These are phyloP conservation scores for Neosalanx taihuensis DNA, from an alignment of 2,797 vertebrate genomes.

Conservation along the genomic window DNA sequence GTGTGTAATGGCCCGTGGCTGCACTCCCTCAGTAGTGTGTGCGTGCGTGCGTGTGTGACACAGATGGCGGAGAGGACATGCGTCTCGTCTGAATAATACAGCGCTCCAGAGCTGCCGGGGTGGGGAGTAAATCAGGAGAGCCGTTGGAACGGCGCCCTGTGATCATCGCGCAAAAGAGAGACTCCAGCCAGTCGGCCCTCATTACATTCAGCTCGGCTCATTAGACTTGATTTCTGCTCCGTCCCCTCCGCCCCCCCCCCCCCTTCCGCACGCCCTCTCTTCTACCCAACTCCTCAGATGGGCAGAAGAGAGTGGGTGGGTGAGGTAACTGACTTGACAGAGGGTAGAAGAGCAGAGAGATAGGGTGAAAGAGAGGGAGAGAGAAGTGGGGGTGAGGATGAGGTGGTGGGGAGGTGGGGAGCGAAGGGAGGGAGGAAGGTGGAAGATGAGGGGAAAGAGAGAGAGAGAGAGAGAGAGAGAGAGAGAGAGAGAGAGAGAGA, in stretches of 20 bases:
- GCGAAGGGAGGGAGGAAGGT: no score
- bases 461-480: no score
- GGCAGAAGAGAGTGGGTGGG: not conserved
- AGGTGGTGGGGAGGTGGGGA: no score
- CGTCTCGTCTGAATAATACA: slow-evolving; percentile 52
- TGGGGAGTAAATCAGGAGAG: slow-evolving; percentile 24
- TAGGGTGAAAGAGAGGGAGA: slow-evolving; percentile 6
- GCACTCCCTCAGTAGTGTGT: not conserved
- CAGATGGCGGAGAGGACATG: slow-evolving; percentile 58
- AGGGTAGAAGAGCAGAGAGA: not conserved
- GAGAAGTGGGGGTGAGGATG: not conserved
- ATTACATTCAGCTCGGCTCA: not conserved
- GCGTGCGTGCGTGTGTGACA: slow-evolving; percentile 21
- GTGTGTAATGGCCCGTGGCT: not conserved
- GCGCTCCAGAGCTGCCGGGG: slow-evolving; percentile 28
- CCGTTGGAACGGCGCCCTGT: slow-evolving; percentile 36
- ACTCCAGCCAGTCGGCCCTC: no score
- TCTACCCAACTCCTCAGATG: slow-evolving; percentile 8
- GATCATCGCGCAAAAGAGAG: slow-evolving; percentile 9
- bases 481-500: no score
- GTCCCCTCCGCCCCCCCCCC: not conserved
- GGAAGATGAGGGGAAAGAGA: no score
- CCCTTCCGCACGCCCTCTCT: not conserved
- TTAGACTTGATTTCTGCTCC: not conserved
- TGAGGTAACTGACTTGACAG: not conserved